phyloP scores from a whole-genome alignment of 2,113 vertebrate species.

The Megatriorchis doriae region DNA sequence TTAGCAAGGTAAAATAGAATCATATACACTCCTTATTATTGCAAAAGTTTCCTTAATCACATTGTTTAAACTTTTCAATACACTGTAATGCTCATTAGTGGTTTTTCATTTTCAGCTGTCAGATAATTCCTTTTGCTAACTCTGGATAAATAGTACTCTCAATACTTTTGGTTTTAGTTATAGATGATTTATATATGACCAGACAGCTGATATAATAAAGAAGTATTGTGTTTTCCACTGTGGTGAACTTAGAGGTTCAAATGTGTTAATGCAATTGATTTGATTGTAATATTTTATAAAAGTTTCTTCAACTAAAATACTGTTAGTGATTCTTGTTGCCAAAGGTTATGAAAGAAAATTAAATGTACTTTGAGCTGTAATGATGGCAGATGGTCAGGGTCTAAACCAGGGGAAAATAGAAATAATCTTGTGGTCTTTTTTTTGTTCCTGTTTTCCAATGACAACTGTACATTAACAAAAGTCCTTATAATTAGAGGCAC shows the following conservation, averaged over 20 bases:
- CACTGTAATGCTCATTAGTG: conserved; percentile 71
- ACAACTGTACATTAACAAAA: neutral
- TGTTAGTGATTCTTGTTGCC: conserved; percentile 61
- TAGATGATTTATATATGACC: conserved; percentile 72
- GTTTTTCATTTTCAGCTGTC: conserved; percentile 78
- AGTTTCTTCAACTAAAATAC: conserved; percentile 71
- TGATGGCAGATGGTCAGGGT: neutral
- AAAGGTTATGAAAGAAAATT: conserved; percentile 58
- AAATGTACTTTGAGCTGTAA: conserved; percentile 26
- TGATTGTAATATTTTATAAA: conserved; percentile 78
- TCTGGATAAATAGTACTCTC: conserved; percentile 64
- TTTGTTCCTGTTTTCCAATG: neutral
- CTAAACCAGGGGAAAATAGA: neutral
- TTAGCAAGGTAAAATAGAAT: conserved; percentile 68
- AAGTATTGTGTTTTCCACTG: conserved; percentile 76
- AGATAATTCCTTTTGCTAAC: conserved; percentile 73
- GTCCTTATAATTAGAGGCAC: neutral
- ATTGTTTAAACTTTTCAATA: conserved; percentile 79
- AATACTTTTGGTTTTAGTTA: conserved; percentile 63
- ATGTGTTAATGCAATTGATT: conserved; percentile 76
- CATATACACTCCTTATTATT: conserved; percentile 66
- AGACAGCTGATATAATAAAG: conserved; percentile 80
- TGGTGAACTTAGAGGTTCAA: conserved; percentile 71
- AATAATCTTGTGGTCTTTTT: neutral
- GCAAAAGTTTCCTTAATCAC: conserved; percentile 74